Percentiles rank a stretch among this genome's conserved stretches.
These are phyloP conservation scores for Canis aureus DNA, from an alignment of 2,113 vertebrate genomes.

Conservation along the genomic window DNA sequence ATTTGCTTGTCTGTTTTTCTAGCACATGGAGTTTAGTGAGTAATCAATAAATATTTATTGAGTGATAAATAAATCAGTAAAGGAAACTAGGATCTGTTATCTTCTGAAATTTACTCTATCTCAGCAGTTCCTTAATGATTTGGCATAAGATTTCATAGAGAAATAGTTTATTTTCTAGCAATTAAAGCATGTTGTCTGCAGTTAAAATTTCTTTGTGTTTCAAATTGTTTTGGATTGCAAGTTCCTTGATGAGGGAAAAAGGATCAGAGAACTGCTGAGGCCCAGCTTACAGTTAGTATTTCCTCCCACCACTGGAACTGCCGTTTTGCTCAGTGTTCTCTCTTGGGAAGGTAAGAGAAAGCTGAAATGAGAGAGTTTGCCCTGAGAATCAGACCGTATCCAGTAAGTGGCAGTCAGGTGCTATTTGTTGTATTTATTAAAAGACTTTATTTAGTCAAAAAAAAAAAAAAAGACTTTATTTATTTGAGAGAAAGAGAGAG, in stretches of 20 bases:
- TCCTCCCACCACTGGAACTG: not conserved
- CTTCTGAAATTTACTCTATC: not conserved
- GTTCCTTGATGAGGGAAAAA: conserved; percentile 5
- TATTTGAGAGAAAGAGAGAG: not conserved
- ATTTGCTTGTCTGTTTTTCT: conserved; percentile 51
- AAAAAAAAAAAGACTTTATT: not conserved
- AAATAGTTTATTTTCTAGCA: conserved; percentile 35
- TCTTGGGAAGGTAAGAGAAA: not conserved
- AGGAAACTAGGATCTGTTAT: conserved; percentile 50
- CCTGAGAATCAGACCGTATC: not conserved
- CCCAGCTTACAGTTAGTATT: not conserved
- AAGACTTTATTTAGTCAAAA: not conserved
- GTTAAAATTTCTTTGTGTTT: conserved; percentile 64
- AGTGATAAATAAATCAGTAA: conserved; percentile 63
- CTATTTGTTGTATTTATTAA: not conserved
- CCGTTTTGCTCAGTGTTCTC: not conserved
- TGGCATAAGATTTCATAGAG: conserved; percentile 7
- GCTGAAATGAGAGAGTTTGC: not conserved
- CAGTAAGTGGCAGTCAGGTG: not conserved
- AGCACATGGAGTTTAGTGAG: conserved; percentile 51
- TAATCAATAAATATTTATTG: conserved; percentile 45
- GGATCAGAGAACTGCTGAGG: not conserved
- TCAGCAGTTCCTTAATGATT: conserved; percentile 42
- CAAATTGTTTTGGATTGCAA: conserved; percentile 54
- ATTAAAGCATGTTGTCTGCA: conserved; percentile 27